A percentile compares a stretch with the other conserved stretches of the same genome.
These are phyloP conservation scores for Ctena decussata DNA, from an alignment of 2,888 invertebrate genomes.

Conservation along the genomic window DNA sequence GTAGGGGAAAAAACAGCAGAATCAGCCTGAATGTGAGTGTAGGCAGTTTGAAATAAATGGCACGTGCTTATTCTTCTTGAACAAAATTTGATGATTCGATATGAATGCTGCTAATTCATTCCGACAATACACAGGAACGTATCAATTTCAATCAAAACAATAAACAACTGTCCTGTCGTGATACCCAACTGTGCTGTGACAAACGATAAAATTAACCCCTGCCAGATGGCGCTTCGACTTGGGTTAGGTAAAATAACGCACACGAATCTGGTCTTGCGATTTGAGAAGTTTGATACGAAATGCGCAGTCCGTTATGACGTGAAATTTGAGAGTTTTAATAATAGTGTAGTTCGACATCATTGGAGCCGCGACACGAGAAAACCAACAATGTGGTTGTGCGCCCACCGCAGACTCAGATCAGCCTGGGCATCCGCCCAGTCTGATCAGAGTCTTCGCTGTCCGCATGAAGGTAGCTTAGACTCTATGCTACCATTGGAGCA, in stretches of 20 bases:
- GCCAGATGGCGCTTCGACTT: constrained; percentile 9
- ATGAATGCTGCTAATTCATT: background rate
- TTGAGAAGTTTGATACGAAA: background rate
- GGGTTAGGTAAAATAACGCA: constrained; percentile 12
- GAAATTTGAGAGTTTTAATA: background rate
- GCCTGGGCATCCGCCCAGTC: too few species aligned
- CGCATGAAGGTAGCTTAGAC: too few species aligned
- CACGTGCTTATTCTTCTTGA: background rate
- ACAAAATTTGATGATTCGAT: background rate
- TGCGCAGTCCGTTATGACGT: background rate
- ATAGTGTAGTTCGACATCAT: background rate
- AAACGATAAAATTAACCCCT: constrained; percentile 15
- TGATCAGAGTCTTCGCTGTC: too few species aligned
- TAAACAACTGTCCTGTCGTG: constrained; percentile 8
- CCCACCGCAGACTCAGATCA: too few species aligned
- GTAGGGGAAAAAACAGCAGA: too few species aligned
- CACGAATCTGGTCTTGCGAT: constrained; percentile 4
- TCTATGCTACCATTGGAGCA: too few species aligned
- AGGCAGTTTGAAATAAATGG: too few species aligned
- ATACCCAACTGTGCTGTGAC: constrained; percentile 17
- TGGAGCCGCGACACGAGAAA: background rate
- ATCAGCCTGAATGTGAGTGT: too few species aligned
- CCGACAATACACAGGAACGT: constrained; percentile 8
- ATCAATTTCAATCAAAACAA: constrained; percentile 16
- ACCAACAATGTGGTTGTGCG: too few species aligned